Base-by-base conservation (phyloP, 2,888 invertebrate species). In the Melolontha melolontha region DNA sequence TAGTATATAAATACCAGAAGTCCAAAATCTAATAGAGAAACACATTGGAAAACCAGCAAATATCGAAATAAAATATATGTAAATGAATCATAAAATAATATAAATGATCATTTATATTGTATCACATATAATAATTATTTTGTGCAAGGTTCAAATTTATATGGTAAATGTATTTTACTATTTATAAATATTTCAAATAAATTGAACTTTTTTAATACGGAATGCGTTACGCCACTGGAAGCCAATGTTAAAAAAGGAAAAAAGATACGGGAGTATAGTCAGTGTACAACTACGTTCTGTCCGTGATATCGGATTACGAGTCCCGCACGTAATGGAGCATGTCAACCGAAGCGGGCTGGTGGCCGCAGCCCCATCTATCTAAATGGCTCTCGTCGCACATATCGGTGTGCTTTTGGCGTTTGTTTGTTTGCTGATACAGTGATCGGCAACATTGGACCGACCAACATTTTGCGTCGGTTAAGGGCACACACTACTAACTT, bases 251-350 rank as follows among this genome's bases (percentile, higher is more conserved):
- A 54, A 27, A 59, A 17, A 14, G 44, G 44, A 42, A 39, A 39
- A 44, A 29, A 34, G 39, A 54, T 54, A 47, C 7, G 47, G n/a
- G 44, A 65, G 71, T 40, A 17, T 52, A 69, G 67, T 57, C 64
- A 64, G 64, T 29, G 29, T 47, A 59, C 59, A 47, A 44, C 44
- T 59, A 59, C 59, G 49, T 17, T 11, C 70, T 71, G 74, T 74
- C 73, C 73, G 73, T 71, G 75, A 75, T 76, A 76, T 77, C 77
- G 75, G 75, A 77, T 76, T 74, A 75, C 76, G 74, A 76, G 74
- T 73, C 66, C 59, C 73, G 72, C 75, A 76, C 76, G 76, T 75
- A 76, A 72, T 75, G 77, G 75, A 71, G 76, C 76, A 75, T 76
- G 76, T 75, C 76, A 75, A 74, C 75, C 74, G 74, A 66, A 71